phyloP scores from a whole-genome alignment of 1,140 invertebrate species.

The Parasteatoda tepidariorum region DNA sequence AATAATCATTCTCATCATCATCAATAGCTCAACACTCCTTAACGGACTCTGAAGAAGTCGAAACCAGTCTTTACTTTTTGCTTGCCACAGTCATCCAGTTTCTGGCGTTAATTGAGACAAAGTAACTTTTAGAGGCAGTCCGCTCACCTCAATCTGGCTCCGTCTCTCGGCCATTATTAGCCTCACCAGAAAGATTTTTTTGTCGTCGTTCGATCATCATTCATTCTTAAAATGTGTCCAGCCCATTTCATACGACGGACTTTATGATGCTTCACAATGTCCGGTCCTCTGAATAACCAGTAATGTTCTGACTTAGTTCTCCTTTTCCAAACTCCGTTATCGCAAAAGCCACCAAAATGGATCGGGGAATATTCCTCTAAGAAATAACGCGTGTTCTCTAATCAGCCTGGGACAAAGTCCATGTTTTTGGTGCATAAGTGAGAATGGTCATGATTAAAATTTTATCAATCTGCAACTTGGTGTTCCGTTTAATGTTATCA shows the following conservation, averaged over 20 bases:
- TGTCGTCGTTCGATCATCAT: neutral
- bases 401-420: neutral
- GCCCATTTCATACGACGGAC: neutral
- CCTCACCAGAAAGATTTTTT: neutral
- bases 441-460: neutral
- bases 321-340: neutral
- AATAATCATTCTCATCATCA: too few species aligned
- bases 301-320: neutral
- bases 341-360: neutral
- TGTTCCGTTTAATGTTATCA: neutral
- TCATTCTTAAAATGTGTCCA: neutral
- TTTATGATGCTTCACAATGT: neutral
- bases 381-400: neutral
- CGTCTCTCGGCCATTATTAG: neutral
- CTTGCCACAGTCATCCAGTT: neutral
- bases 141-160: neutral
- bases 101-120: neutral
- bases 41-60: too few species aligned
- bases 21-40: too few species aligned
- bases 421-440: neutral
- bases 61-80: neutral
- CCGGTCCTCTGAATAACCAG: neutral
- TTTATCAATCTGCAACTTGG: neutral
- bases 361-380: neutral
- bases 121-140: neutral